Base-by-base conservation (phyloP, 2,113 vertebrate genomes). In the Melanotaenia duboulayi region DNA sequence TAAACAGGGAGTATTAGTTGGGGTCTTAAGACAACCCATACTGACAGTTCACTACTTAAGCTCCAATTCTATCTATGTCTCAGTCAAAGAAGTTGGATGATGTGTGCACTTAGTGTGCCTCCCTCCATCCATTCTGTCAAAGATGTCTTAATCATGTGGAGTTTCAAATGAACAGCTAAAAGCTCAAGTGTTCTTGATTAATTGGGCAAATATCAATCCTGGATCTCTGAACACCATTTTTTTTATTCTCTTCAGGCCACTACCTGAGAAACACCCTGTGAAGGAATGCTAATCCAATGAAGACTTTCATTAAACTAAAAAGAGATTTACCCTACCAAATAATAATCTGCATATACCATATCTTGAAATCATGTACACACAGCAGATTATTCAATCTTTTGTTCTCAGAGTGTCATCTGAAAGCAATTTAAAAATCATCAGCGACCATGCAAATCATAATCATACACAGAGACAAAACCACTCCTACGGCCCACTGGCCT, bases 21-120 rank as follows among this genome's bases (percentile, higher is more conserved):
- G 51, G 74, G 58, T 67, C 56, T 76, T 78, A 74, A 70, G 40
- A 76, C 2, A 11, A 50, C 67, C 57, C 48, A 76, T 71, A 59
- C 67, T 74, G 84, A 79, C 71, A 76, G 80, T 80, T 89, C 80
- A 78, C 70, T 78, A 25, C 68, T 77, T 83, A 71, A 77, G 32
- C 71, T 58, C 60, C 24, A 71, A 32, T 56, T 74, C 39, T 61
- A 54, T 81, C 68, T 23, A 71, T 62, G 74, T 74, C 55, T 46
- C 48, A 58, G 68, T 65, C 71, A 74, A 54, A 75, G 37, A 65
- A 69, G 50, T 60, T 22, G 9, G 69, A 68, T 48, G 46, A 72
- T 11, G 40, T 42, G 46, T 23, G 37, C 9, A 67, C 11, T 65
- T 14, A 49, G 10, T 23, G 48, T 9, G 46, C 23, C 32, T 49